Evolutionary conservation across 2,797 vertebrate species (phyloP), one percentile per base, ranked within the genome.

Genomic region (Danio tinwini): DNA sequence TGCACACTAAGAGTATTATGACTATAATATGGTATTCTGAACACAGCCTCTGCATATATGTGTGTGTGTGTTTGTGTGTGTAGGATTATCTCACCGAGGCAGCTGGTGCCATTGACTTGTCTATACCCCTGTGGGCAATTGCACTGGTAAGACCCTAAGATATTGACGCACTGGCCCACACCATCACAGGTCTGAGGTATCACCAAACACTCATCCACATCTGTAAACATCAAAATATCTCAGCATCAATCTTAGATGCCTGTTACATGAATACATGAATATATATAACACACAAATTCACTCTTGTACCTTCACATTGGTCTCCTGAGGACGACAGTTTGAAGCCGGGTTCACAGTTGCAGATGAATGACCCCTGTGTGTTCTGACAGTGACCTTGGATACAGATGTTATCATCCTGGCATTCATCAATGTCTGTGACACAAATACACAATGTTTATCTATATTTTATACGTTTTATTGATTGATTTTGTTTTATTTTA

Each of bases 201-300:
- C 86, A 95, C 94, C 81, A 90, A 82, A 87, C 98, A 99, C 89
- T 98, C 98, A n/a, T 99, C 93, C 88, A 98, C 92, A 92, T 99
- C 98, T 99, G 89, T 67, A 94, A 90, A 73, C 17, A 86, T 67
- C 77, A 7, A 6, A 58, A 83, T 53, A 84, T 16, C 40, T 78
- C 16, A 69, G 19, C 7, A 50, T 19, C 37, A 44, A 59, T 47
- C 37, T n/a, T n/a, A 44, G 47, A 52, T 17, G 10, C 19, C 53
- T 50, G 44, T 79, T 55, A 53, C 10, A 17, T 19, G 8, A 53
- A 37, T 40, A 29, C 29, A 52, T 58, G 17, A 59, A 10, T 5
- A 76, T 13, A 6, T 11, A 69, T 44, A 19, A 71, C 53, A 76
- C 74, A 83, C 63, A 73, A 17, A 71, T 14, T 17, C 53, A 59